Evolutionary conservation across 2,797 vertebrate genomes (phyloP), one percentile per base, ranked within the genome.

Genomic region (Leptatherina wallacei): DNA sequence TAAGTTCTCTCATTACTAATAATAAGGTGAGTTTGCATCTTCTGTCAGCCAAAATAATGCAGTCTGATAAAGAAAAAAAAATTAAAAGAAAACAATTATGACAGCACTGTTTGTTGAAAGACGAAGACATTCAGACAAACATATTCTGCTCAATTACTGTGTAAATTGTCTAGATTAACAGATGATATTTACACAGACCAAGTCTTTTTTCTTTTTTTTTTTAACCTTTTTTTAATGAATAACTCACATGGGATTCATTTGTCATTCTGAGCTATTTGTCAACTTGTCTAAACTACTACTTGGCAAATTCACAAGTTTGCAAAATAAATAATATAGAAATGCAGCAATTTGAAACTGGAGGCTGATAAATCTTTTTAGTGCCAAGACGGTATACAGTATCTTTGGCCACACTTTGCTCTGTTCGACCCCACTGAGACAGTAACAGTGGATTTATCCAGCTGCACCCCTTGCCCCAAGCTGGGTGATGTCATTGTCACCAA

Each of bases 21-120:
- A 84, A 87, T 84, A 87, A 85, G 85, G 82, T 65, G 80, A 82
- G 81, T 87, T 77, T 87, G 77, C 81, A 83, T 85, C 81, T 87
- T 90, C 83, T 81, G 82, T 87, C 82, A 85, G 63, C 64, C 75
- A 82, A 84, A 89, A 88, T 75, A 88, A 89, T 76, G 65, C 63
- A 79, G 88, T 80, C 71, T 62, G 80, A 90, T 90, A 89, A 87
- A 87, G 88, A 82, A 71, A 67, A 73, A 12, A 7, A 13, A 44
- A 2, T 5, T 5, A 12, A 38, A 13, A 38, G 2, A 14, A 16
- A 44, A 18, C 16, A 85, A 89, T 89, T 71, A 90, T 67, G 77
- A 78, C 75, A 74, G 69, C 71, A 44, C 58, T 84, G 85, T 87
- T 89, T 86, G 74, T 87, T 86, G 73, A 82, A 83, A 51, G 60